A percentile compares a stretch with the other conserved stretches of the same genome.
phyloP scores from a whole-genome alignment of 2,797 vertebrate species.

The Gymnoscopelus microlampas region DNA sequence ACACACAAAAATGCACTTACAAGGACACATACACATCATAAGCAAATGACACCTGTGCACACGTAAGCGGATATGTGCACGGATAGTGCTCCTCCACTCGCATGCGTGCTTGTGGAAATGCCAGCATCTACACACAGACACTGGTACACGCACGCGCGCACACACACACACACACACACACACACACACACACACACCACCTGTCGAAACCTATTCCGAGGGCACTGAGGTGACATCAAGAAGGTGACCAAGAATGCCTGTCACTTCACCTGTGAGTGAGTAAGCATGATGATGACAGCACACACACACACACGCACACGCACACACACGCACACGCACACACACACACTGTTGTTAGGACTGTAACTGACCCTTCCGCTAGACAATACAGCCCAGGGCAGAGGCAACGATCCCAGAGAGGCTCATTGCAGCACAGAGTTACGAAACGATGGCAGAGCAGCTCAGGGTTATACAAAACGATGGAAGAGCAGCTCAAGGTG shows the following conservation, averaged over 20 bases:
- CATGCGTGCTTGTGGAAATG: background rate
- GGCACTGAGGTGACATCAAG: conserved; percentile 64
- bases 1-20: conserved; percentile 20
- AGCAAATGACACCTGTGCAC: background rate
- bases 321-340: conserved; percentile 34
- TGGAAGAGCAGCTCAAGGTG: background rate
- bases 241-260: conserved; percentile 54
- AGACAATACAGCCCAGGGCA: conserved; percentile 21
- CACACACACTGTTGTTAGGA: conserved; percentile 35
- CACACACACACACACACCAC: conserved; percentile 5
- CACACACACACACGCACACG: conserved; percentile 34
- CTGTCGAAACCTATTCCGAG: conserved; percentile 42
- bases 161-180: conserved; percentile 21
- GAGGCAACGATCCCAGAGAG: conserved; percentile 23
- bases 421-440: conserved; percentile 18
- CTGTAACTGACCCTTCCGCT: conserved; percentile 50
- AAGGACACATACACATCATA: conserved; percentile 19
- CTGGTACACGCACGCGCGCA: conserved; percentile 21
- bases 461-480: background rate
- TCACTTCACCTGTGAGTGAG: conserved; percentile 71
- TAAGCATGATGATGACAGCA: conserved; percentile 41
- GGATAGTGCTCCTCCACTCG: too few relatives aligned
- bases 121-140: conserved; percentile 23
- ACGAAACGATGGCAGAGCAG: background rate
- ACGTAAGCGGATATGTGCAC: background rate